phyloP scores from a whole-genome alignment of 2,888 invertebrate species.

The Augiades crinisus region DNA sequence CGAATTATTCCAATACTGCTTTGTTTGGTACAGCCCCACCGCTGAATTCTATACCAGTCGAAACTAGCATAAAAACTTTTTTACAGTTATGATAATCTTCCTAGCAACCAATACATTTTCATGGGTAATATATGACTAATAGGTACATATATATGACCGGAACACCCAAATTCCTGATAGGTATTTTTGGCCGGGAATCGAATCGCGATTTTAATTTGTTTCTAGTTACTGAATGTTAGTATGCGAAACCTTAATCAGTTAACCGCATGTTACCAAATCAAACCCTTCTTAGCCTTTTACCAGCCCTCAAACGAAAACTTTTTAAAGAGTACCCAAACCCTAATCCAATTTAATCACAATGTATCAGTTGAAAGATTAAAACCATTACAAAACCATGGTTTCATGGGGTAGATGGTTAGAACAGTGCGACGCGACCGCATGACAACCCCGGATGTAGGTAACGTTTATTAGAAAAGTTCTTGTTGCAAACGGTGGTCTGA shows the following conservation, averaged over 20 bases:
- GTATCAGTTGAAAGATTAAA: slow-evolving; percentile 39
- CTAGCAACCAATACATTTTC: too few species aligned
- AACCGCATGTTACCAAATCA: slow-evolving; percentile 1
- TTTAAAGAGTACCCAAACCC: slow-evolving; percentile 18
- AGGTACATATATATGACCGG: too few species aligned
- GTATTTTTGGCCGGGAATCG: too few species aligned
- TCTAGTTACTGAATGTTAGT: too few species aligned
- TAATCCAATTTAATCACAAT: slow-evolving; percentile 34
- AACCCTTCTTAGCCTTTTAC: neutral
- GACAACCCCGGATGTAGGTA: slow-evolving; percentile 54
- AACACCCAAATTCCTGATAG: too few species aligned
- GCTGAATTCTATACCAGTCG: too few species aligned
- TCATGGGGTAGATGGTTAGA: slow-evolving; percentile 24
- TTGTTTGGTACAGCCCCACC: too few species aligned
- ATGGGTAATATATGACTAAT: too few species aligned
- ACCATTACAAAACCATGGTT: slow-evolving; percentile 44
- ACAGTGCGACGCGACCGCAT: slow-evolving; percentile 64
- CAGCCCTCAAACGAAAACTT: slow-evolving; percentile 20
- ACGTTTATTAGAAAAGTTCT: slow-evolving; percentile 78
- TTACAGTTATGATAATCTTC: too few species aligned
- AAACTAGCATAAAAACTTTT: too few species aligned
- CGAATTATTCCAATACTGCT: too few species aligned
- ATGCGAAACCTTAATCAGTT: slow-evolving; percentile 1
- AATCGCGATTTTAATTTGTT: too few species aligned
- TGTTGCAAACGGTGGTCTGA: slow-evolving; percentile 40